phyloP scores from a whole-genome alignment of 2,797 vertebrate genomes.

The Clarias fuscus region DNA sequence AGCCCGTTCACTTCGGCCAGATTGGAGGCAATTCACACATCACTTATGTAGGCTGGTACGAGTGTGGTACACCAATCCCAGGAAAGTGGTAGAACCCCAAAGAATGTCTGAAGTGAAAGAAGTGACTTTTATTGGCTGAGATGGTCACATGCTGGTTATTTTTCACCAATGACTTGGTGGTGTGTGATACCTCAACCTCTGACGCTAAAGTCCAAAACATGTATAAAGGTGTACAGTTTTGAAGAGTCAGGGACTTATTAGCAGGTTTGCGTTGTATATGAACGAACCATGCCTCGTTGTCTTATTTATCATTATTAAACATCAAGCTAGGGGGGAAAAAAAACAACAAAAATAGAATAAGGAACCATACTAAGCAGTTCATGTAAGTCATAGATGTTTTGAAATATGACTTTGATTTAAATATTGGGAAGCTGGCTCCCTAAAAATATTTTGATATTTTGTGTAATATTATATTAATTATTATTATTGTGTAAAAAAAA shows the following conservation, averaged over 20 bases:
- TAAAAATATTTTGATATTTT: slow-evolving; percentile 82
- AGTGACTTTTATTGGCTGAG: slow-evolving; percentile 46
- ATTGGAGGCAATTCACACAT: slow-evolving; percentile 89
- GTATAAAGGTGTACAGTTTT: slow-evolving; percentile 73
- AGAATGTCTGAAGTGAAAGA: slow-evolving; percentile 29
- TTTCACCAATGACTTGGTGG: slow-evolving; percentile 43
- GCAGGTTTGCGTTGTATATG: slow-evolving; percentile 71
- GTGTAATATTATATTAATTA: slow-evolving; percentile 83
- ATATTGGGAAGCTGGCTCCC: slow-evolving; percentile 92
- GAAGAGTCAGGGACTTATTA: slow-evolving; percentile 75
- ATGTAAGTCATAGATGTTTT: slow-evolving; percentile 33
- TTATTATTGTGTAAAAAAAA: slow-evolving; percentile 68
- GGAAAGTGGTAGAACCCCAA: slow-evolving; percentile 86
- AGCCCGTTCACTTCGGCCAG: slow-evolving; percentile 89
- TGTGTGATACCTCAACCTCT: slow-evolving; percentile 56
- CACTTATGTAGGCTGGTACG: slow-evolving; percentile 94
- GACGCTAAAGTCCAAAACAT: slow-evolving; percentile 62
- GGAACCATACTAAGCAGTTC: slow-evolving; percentile 29
- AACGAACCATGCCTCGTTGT: slow-evolving; percentile 72
- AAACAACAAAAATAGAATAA: slow-evolving; percentile 10
- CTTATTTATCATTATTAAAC: slow-evolving; percentile 81
- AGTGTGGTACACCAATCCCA: slow-evolving; percentile 92
- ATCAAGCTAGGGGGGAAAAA: slow-evolving; percentile 54
- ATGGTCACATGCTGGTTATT: slow-evolving; percentile 42
- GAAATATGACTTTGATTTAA: slow-evolving; percentile 59